phyloP scores from a whole-genome alignment of 2,888 invertebrate genomes.

The Brachypterus glaber region DNA sequence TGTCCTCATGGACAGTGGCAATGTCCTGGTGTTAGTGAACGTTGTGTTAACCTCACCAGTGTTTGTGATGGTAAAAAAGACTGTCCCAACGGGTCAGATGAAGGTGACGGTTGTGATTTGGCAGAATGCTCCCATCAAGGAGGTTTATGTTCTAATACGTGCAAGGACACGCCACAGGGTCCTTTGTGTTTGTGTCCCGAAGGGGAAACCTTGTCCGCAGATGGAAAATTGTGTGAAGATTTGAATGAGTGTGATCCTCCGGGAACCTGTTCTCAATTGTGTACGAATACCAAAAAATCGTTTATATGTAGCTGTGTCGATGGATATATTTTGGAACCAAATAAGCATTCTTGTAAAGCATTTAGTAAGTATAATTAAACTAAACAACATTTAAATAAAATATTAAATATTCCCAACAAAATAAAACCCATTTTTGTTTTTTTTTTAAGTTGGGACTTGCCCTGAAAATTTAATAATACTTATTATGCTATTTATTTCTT shows the following conservation, averaged over 20 bases:
- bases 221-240: conserved; percentile 65
- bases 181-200: conserved; percentile 83
- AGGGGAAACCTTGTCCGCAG: conserved; percentile 69
- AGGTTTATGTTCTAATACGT: conserved; percentile 73
- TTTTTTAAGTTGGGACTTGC: conserved; percentile 3
- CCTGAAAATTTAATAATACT: background rate
- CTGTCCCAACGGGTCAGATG: conserved; percentile 90
- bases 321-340: conserved; percentile 71
- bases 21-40: conserved; percentile 71
- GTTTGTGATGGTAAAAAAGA: conserved; percentile 83
- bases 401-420: background rate
- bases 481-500: conserved; percentile 20
- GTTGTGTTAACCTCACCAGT: conserved; percentile 76
- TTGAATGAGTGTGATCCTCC: conserved; percentile 82
- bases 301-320: conserved; percentile 80
- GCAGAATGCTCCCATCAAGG: conserved; percentile 66
- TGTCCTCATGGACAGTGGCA: conserved; percentile 75
- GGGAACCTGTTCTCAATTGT: conserved; percentile 83
- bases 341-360: conserved; percentile 88
- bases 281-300: conserved; percentile 81
- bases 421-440: background rate
- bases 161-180: conserved; percentile 80
- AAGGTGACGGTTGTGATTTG: conserved; percentile 83
- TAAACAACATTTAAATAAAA: background rate
- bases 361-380: conserved; percentile 45